Conservation (phyloP, 2,113 vertebrate species). For the Indicator indicator region DNA sequence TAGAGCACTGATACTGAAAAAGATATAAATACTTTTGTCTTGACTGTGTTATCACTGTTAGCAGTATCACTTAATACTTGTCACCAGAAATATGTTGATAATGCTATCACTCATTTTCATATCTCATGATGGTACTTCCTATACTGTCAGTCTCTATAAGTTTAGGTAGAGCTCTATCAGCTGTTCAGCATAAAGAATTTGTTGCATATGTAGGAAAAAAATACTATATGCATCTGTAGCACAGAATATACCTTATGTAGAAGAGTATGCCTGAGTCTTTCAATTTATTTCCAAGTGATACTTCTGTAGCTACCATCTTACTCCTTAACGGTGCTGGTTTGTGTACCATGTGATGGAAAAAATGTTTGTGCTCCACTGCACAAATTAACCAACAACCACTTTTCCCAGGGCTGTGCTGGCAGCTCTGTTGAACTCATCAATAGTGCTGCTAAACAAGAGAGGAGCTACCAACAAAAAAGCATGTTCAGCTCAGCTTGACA, state of each 20-base stretch:
- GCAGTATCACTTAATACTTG: neutral
- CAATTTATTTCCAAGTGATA: neutral
- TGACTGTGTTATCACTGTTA: neutral
- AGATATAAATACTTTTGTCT: neutral
- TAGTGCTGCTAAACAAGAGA: conserved; percentile 27
- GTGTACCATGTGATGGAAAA: conserved; percentile 24
- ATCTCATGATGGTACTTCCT: neutral
- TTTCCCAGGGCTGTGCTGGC: conserved; percentile 51
- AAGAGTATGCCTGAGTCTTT: neutral
- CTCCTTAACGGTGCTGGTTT: neutral
- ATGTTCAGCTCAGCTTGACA: neutral
- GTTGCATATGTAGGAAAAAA: neutral
- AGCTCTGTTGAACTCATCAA: conserved; percentile 33
- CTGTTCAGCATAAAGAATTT: neutral
- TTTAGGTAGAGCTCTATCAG: neutral
- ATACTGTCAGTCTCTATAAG: neutral
- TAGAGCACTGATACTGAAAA: neutral
- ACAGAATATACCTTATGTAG: neutral
- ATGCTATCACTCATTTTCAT: neutral
- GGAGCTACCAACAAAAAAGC: neutral
- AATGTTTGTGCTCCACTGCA: conserved; percentile 55
- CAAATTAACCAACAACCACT: conserved; percentile 45
- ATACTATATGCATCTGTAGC: neutral
- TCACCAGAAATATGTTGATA: neutral
- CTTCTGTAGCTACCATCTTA: neutral